phyloP scores from a whole-genome alignment of 2,113 vertebrate genomes.

The Lepus americanus region DNA sequence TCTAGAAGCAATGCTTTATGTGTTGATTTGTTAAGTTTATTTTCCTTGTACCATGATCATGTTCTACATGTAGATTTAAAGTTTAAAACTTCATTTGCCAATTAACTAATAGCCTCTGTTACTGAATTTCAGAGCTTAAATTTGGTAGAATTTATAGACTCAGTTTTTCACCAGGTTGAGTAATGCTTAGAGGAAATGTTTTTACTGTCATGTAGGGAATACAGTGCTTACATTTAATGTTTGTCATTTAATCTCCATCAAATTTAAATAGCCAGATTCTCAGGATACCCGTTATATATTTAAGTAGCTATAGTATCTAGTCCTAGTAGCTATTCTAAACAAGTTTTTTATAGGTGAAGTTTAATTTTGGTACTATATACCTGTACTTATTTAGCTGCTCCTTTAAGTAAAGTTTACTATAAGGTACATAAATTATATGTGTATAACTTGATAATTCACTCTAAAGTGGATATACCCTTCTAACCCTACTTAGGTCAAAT shows the following conservation, averaged over 20 bases:
- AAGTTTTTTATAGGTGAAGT: background rate
- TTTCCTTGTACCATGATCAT: background rate
- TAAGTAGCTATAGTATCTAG: conserved; percentile 3
- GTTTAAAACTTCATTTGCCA: conserved; percentile 3
- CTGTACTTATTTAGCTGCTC: conserved; percentile 36
- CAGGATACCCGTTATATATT: background rate
- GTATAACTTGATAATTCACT: conserved; percentile 27
- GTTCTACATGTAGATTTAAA: background rate
- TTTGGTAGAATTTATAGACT: background rate
- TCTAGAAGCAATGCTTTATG: background rate
- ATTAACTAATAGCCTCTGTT: conserved; percentile 20
- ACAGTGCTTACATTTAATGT: conserved; percentile 14
- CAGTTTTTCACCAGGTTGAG: conserved; percentile 48
- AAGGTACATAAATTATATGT: background rate
- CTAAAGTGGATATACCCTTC: background rate
- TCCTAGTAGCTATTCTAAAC: conserved; percentile 7
- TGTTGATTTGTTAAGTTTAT: background rate
- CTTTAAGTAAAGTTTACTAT: conserved; percentile 50
- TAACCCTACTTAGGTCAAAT: background rate
- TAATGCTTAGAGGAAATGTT: conserved; percentile 50
- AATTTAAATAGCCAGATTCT: conserved; percentile 33
- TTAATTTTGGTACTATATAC: background rate
- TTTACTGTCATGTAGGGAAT: conserved; percentile 7
- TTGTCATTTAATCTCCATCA: conserved; percentile 29
- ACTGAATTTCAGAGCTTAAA: conserved; percentile 52